These are phyloP conservation scores for Neofelis nebulosa DNA, from an alignment of 2,113 vertebrate species.

Conservation along the genomic window DNA sequence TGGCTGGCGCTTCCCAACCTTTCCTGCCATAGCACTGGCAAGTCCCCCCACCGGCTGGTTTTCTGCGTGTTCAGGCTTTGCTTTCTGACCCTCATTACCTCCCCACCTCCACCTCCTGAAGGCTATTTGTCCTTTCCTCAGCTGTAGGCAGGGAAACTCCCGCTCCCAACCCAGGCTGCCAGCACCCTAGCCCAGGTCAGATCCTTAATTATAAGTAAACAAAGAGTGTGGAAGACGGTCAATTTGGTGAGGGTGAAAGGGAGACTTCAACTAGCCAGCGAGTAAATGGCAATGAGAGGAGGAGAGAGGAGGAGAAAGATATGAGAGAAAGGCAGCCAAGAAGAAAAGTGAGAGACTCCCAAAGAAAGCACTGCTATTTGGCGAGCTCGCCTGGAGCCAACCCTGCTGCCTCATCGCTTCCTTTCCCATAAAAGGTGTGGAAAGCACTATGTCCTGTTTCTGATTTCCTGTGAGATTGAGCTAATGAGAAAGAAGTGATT, in stretches of 20 bases:
- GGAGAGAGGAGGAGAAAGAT: neutral
- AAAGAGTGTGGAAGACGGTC: neutral
- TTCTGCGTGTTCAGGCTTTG: neutral
- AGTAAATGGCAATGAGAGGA: neutral
- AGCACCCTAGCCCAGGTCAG: neutral
- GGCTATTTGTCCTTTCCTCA: neutral
- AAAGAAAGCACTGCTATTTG: neutral
- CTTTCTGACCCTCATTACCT: neutral
- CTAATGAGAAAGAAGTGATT: neutral
- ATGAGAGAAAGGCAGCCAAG: neutral
- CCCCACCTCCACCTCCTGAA: neutral
- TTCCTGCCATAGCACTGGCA: neutral
- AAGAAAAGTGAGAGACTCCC: neutral
- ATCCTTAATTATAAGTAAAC: neutral
- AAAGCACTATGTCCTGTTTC: neutral
- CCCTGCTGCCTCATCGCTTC: neutral
- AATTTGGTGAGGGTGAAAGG: neutral
- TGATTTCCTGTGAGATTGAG: neutral
- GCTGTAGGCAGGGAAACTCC: neutral
- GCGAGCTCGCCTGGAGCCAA: neutral
- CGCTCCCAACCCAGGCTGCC: neutral
- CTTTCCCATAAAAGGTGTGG: neutral
- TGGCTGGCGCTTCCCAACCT: neutral
- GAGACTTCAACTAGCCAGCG: neutral
- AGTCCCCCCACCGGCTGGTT: neutral